These are phyloP conservation scores for Clarias platycephalus DNA, from an alignment of 2,797 vertebrate species.

Conservation along the genomic window DNA sequence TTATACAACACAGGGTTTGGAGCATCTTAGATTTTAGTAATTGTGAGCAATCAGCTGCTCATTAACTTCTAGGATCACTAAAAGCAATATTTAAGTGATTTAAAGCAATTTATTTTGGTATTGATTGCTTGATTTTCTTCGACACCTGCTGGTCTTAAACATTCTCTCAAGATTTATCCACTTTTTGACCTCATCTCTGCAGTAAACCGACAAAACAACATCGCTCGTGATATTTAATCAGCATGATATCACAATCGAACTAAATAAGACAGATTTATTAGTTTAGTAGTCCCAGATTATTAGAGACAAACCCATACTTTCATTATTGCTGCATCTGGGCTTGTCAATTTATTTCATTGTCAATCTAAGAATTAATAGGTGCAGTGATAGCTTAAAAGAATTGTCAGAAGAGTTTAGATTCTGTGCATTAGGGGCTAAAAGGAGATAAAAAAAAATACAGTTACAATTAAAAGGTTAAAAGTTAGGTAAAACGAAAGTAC, in stretches of 20 bases:
- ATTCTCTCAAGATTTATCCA: neutral
- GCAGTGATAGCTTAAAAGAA: neutral
- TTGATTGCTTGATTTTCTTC: constrained; percentile 50
- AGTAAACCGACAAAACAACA: neutral
- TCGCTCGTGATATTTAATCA: neutral
- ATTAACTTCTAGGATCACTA: neutral
- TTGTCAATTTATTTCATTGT: too few relatives aligned
- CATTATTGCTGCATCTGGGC: neutral
- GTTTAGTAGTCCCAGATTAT: neutral
- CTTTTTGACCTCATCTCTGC: neutral
- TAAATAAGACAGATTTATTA: neutral
- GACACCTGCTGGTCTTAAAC: constrained; percentile 6
- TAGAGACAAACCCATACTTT: neutral
- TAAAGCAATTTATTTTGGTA: constrained; percentile 23
- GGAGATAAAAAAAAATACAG: neutral
- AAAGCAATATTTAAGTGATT: constrained; percentile 5
- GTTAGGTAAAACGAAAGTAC: neutral
- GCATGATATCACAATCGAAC: neutral
- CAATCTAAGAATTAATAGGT: neutral
- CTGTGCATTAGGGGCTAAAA: neutral
- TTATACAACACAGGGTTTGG: neutral
- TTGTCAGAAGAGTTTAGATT: neutral
- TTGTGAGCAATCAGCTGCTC: constrained; percentile 11
- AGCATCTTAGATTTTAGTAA: neutral
- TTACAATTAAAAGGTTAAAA: too few relatives aligned